Evolutionary conservation across 1,140 invertebrate species (phyloP).

Genomic region (Bombus waltoni): DNA sequence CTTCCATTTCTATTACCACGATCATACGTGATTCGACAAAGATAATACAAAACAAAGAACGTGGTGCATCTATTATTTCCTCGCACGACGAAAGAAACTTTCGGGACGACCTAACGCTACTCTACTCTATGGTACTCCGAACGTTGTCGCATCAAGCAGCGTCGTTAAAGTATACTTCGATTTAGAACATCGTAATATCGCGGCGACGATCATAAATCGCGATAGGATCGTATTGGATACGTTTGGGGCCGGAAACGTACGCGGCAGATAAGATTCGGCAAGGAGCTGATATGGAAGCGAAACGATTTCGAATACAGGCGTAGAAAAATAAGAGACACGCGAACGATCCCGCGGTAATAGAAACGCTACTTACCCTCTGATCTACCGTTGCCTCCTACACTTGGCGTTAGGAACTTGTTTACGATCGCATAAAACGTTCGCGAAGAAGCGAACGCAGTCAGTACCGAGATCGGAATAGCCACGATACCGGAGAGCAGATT

Average conservation of each 20-base stretch:
- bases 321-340: neutral
- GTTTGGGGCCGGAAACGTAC: neutral
- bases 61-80: too few species aligned
- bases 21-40: too few species aligned
- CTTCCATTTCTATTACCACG: too few species aligned
- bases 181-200: too few species aligned
- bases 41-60: too few species aligned
- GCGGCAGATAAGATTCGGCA: neutral
- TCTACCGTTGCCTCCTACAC: conserved; percentile 16
- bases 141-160: neutral
- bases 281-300: too few species aligned
- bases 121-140: too few species aligned
- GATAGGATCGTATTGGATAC: neutral
- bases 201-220: neutral
- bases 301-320: neutral
- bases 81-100: too few species aligned
- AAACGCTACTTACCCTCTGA: conserved; percentile 31
- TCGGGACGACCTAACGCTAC: too few species aligned
- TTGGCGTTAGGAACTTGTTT: conserved; percentile 60
- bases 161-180: neutral
- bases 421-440: conserved; percentile 64
- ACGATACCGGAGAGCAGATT: conserved; percentile 20
- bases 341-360: conserved; percentile 3
- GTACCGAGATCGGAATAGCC: neutral
- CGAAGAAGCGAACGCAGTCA: neutral